A percentile compares a stretch with the other conserved stretches of the same genome.
Conservation (phyloP, 2,888 invertebrate species). For the Atethmia centrago region DNA sequence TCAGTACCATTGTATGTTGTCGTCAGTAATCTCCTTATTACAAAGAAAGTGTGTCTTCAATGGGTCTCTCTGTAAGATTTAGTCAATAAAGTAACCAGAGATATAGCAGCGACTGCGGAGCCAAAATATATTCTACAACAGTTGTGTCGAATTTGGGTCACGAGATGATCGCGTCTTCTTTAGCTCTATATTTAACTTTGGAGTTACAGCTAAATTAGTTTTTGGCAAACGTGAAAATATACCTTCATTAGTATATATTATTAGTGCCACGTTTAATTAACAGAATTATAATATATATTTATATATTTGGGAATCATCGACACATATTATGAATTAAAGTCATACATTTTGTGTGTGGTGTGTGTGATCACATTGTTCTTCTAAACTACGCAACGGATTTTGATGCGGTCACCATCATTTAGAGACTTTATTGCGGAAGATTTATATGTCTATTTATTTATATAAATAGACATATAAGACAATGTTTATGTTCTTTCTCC, state of each 20-base stretch:
- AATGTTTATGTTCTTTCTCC: too few species aligned
- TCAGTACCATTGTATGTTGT: background rate
- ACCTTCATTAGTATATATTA: background rate
- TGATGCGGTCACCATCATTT: too few species aligned
- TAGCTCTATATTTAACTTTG: constrained; percentile 19
- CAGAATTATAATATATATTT: background rate
- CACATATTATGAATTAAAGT: too few species aligned
- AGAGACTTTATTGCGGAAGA: too few species aligned
- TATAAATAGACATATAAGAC: too few species aligned
- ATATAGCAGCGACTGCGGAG: background rate
- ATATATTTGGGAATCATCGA: too few species aligned
- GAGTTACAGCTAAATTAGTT: background rate
- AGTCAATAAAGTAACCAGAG: constrained; percentile 16
- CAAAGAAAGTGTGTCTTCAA: constrained; percentile 4
- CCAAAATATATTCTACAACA: constrained; percentile 19
- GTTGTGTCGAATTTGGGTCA: constrained; percentile 45
- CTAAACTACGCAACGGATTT: too few species aligned
- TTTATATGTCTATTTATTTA: too few species aligned
- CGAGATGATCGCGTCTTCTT: background rate
- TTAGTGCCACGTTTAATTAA: background rate
- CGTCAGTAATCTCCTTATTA: background rate
- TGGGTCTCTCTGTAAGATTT: constrained; percentile 1
- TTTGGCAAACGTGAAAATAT: background rate
- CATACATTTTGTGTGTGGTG: too few species aligned
- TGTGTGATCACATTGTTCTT: too few species aligned